These are phyloP conservation scores for Accipiter virgatus DNA, from an alignment of 2,113 vertebrate species.

Conservation along the genomic window DNA sequence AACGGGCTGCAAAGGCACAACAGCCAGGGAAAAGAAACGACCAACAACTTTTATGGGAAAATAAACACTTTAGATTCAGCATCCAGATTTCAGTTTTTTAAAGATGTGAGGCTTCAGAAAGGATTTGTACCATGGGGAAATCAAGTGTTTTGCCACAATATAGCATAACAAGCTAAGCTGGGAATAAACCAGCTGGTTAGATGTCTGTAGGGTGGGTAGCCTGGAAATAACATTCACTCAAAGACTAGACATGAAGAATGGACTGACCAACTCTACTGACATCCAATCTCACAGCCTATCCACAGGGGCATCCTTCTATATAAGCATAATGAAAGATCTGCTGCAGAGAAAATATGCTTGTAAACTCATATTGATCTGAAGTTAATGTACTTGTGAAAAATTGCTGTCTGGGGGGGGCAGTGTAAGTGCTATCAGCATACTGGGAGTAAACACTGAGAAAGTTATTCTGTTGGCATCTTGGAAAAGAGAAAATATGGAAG, in stretches of 20 bases:
- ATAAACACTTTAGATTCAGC: neutral
- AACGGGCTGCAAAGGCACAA: neutral
- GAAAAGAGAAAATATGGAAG: neutral
- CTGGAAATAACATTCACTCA: neutral
- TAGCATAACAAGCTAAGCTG: neutral
- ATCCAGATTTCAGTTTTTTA: neutral
- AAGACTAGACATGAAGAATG: neutral
- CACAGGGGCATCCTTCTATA: neutral
- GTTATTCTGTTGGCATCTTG: neutral
- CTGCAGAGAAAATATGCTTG: neutral
- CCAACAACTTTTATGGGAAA: neutral
- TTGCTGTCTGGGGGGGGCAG: neutral
- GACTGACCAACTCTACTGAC: neutral
- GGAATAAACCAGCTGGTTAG: neutral
- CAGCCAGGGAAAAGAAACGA: neutral
- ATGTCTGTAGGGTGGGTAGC: neutral
- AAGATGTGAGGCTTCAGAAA: neutral
- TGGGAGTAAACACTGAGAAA: neutral
- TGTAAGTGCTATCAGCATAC: neutral
- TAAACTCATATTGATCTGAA: neutral
- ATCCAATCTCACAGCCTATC: neutral
- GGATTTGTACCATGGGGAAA: neutral
- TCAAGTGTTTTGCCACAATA: neutral
- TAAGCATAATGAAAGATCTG: neutral
- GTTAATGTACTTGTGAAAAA: neutral